A percentile compares a stretch with the other conserved stretches of the same genome.
Conservation (phyloP, 2,797 vertebrate genomes). For the Epinephelus awoara region DNA sequence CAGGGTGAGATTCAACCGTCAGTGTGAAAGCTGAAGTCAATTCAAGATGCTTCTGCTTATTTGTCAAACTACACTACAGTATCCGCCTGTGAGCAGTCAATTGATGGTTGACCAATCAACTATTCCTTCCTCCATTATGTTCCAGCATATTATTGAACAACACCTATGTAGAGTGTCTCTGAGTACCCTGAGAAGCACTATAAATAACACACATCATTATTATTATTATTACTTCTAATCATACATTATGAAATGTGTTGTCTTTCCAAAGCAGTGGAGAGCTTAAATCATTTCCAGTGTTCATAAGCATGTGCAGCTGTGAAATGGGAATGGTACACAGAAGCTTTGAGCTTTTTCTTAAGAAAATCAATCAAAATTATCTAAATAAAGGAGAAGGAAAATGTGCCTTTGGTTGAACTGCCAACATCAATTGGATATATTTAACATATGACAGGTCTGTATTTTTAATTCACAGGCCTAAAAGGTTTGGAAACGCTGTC, state of each 20-base stretch:
- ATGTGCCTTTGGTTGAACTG: background rate
- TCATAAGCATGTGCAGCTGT: background rate
- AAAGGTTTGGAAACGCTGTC: background rate
- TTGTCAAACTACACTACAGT: background rate
- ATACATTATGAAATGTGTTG: background rate
- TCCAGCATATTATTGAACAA: background rate
- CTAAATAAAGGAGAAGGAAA: too few relatives aligned
- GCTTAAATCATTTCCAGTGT: background rate
- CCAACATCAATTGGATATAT: background rate
- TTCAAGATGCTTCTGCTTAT: constrained; percentile 38
- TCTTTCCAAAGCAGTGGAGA: background rate
- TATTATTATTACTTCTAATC: too few relatives aligned
- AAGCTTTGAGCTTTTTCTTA: background rate
- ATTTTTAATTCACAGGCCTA: background rate
- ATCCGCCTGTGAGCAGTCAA: background rate
- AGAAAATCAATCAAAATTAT: too few relatives aligned
- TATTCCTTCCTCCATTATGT: background rate
- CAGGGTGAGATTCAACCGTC: constrained; percentile 54
- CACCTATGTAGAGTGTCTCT: background rate
- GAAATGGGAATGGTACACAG: background rate
- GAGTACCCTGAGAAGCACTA: background rate
- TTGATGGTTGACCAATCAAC: background rate
- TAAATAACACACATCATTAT: too few relatives aligned
- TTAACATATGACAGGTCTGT: background rate
- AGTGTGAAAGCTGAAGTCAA: constrained; percentile 26